Evolutionary conservation across 1,140 invertebrate species (phyloP), one percentile per base, ranked within the genome.

Genomic region (Lycorma delicatula): DNA sequence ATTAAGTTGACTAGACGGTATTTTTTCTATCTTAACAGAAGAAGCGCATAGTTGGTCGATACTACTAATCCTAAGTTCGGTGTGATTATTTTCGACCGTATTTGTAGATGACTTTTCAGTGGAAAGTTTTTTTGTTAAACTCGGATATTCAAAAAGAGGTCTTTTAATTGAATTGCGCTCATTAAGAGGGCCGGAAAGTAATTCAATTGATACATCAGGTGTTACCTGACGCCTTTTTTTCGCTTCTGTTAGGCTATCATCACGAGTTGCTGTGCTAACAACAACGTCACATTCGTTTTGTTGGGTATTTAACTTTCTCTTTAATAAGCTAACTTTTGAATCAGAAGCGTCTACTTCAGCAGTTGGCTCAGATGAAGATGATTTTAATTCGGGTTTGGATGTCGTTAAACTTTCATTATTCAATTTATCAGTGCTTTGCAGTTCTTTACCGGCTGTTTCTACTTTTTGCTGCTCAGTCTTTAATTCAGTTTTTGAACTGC

Each of bases 121-220:
- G 23, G 16, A 44, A n/a, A 11, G 13, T 16, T 22, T 44, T 44
- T 1, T 44, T 18, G 56, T 57, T 25, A 51, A 16, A 12, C 23
- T 54, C n/a, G 52, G 27, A 7, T 44, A 38, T 16, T 57, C 56
- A 16, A 13, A 31, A n/a, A n/a, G 46, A 3, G 49, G 49, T n/a
- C 48, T 18, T 49, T 57, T 51, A 12, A 18, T 26, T n/a, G 49
- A 9, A 51, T n/a, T 29, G 6, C 31, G 27, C 27, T 57, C 28
- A 22, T 51, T 49, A n/a, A 28, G 5, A 12, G 56, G 56, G 34
- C 34, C 9, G 6, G 56, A 54, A 58, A 64, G 64, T 20, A 67
- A 34, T 38, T 67, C 63, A 13, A 67, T 67, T 3, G 64, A 66
- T 11, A 67, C 66, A 28, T 65, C 64, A 1, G 66, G 66, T 25